Evolutionary conservation across 2,797 vertebrate genomes (phyloP).

Genomic region (Squalus acanthias): DNA sequence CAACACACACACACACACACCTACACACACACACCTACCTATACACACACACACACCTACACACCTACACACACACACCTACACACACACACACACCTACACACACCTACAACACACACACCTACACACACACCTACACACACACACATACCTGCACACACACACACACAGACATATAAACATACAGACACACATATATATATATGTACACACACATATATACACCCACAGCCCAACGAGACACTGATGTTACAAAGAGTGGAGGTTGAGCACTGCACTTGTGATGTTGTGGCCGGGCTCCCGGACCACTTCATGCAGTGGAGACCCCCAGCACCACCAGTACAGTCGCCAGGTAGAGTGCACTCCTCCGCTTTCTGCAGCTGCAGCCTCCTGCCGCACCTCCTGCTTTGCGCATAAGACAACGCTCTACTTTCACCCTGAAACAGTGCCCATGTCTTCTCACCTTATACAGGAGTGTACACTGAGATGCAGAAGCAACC

Average conservation of each 20-base stretch:
- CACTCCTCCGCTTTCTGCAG: too few relatives aligned
- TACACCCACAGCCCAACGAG: not conserved
- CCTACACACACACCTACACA: too few relatives aligned
- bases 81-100: too few relatives aligned
- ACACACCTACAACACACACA: too few relatives aligned
- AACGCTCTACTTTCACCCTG: not conserved
- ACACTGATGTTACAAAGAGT: not conserved
- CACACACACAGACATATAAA: too few relatives aligned
- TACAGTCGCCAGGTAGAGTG: not conserved
- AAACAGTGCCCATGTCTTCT: too few relatives aligned
- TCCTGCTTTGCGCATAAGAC: not conserved
- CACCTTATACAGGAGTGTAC: not conserved
- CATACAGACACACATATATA: not conserved
- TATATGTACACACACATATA: not conserved
- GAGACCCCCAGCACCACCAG: not conserved
- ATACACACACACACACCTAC: too few relatives aligned
- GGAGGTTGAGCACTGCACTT: not conserved
- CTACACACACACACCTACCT: too few relatives aligned
- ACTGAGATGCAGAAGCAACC: not conserved
- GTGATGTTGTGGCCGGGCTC: not conserved
- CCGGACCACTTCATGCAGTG: not conserved
- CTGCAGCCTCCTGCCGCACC: too few relatives aligned
- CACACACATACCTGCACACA: too few relatives aligned
- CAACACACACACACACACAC: too few relatives aligned
- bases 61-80: too few relatives aligned